phyloP scores from a whole-genome alignment of 2,888 invertebrate genomes.

The Lomographa bimaculata region DNA sequence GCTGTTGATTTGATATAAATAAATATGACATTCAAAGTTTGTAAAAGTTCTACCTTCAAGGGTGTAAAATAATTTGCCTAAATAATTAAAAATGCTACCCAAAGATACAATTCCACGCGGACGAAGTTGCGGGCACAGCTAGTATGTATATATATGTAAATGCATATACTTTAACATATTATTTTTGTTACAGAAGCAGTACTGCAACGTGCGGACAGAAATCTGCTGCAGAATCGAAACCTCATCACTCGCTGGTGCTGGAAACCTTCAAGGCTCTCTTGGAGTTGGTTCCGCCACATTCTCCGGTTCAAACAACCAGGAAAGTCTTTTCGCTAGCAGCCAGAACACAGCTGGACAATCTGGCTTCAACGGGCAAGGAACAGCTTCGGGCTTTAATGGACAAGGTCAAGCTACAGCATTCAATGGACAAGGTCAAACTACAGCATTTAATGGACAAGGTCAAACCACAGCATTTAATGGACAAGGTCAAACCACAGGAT shows the following conservation, averaged over 20 bases:
- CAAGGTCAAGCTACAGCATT: conserved; percentile 1
- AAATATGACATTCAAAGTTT: too few species aligned
- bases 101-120: too few species aligned
- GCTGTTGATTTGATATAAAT: too few species aligned
- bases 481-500: conserved; percentile 5
- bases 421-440: conserved; percentile 3
- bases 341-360: conserved; percentile 28
- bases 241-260: conserved; percentile 47
- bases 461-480: conserved; percentile 15
- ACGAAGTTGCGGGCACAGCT: too few species aligned
- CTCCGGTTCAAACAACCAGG: conserved; percentile 49
- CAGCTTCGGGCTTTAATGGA: conserved; percentile 1
- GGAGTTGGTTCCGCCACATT: conserved; percentile 58
- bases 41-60: too few species aligned
- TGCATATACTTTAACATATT: too few species aligned
- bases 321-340: conserved; percentile 45
- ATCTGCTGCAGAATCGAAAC: conserved; percentile 76
- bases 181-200: conserved; percentile 71
- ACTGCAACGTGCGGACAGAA: conserved; percentile 72
- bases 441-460: not conserved
- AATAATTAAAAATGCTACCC: too few species aligned
- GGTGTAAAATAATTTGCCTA: too few species aligned
- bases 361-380: conserved; percentile 11
- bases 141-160: too few species aligned
- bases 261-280: conserved; percentile 50